These are phyloP conservation scores for Elephantulus edwardii DNA, from an alignment of 2,113 vertebrate genomes.

Conservation along the genomic window DNA sequence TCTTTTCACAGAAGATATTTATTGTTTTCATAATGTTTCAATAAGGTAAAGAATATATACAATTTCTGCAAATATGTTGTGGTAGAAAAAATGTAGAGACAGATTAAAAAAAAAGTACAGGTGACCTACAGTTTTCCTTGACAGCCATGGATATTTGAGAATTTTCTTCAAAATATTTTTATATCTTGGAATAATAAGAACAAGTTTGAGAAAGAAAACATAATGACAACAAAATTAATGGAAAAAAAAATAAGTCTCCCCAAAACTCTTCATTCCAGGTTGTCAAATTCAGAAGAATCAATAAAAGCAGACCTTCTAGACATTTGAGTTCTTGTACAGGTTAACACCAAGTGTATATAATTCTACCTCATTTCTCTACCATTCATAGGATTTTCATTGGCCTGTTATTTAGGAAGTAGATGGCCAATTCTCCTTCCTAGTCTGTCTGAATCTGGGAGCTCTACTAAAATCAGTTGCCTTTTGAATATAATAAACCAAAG, in stretches of 20 bases:
- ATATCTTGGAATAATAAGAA: background rate
- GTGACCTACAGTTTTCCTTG: background rate
- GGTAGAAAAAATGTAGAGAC: background rate
- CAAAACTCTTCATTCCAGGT: background rate
- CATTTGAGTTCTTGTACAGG: background rate
- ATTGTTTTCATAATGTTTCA: slow-evolving; percentile 36
- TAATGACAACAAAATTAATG: background rate
- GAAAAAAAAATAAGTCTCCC: background rate
- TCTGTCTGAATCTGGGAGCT: no score
- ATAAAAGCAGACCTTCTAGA: background rate
- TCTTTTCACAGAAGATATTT: slow-evolving; percentile 35
- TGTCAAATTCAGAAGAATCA: no score
- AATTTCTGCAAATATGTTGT: background rate
- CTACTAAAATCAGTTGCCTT: no score
- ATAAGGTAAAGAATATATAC: background rate
- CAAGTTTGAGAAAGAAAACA: background rate
- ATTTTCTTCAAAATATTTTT: background rate
- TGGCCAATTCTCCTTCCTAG: no score
- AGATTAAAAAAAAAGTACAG: background rate
- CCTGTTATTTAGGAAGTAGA: no score
- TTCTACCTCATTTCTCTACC: no score
- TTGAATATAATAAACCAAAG: no score
- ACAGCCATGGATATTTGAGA: background rate
- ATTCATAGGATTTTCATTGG: no score
- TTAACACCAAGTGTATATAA: background rate